Evolutionary conservation across 1,140 invertebrate genomes (phyloP).

Genomic region (Drosophila orena): DNA sequence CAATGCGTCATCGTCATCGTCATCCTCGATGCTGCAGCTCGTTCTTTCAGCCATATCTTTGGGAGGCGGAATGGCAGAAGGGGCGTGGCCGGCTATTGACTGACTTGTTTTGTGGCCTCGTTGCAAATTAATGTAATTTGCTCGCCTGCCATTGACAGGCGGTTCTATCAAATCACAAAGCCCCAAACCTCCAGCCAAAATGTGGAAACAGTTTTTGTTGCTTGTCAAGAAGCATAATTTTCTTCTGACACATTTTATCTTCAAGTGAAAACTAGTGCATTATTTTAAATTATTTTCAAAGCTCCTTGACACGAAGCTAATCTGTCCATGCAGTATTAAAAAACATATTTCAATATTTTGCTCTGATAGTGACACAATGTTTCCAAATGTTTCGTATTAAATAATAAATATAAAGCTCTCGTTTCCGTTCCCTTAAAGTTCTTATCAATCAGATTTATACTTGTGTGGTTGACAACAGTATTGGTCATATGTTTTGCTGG

Average conservation of each 20-base stretch:
- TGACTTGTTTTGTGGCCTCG: constrained; percentile 45
- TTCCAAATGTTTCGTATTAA: too few species aligned
- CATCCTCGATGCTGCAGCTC: constrained; percentile 5
- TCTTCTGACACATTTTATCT: background rate
- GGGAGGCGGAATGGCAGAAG: background rate
- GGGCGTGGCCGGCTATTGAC: constrained; percentile 12
- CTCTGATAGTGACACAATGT: too few species aligned
- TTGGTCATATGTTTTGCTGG: constrained; percentile 3
- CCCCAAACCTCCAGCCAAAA: background rate
- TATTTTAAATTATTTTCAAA: constrained; percentile 1
- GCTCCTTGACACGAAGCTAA: background rate
- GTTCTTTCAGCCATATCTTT: background rate
- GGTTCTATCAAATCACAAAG: constrained; percentile 15
- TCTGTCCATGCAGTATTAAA: background rate
- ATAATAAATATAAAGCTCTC: too few species aligned
- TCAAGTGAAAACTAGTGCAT: background rate
- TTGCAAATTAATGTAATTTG: constrained; percentile 71
- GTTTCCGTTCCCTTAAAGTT: background rate
- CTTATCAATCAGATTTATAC: background rate
- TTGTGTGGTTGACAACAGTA: too few species aligned
- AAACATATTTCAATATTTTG: too few species aligned
- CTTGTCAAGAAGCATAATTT: background rate
- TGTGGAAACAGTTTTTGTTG: background rate
- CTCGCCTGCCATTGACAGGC: constrained; percentile 62
- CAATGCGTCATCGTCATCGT: constrained; percentile 75